Base-by-base conservation (phyloP, 2,888 invertebrate genomes). In the Athalia rosae region DNA sequence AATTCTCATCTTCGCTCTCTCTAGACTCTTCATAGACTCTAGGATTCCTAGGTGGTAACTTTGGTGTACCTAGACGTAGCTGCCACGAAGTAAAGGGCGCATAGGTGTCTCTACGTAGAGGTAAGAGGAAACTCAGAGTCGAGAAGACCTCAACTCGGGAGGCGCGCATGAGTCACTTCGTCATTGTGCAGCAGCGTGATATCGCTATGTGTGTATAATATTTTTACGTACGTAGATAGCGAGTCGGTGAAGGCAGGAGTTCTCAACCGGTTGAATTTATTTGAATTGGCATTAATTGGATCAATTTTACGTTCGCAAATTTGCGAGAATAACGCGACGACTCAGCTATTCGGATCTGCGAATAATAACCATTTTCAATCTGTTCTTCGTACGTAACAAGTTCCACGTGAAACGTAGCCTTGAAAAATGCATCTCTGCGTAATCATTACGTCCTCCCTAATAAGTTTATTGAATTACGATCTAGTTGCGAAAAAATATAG, bases 141-240 rank as follows among this genome's bases (percentile, higher is more conserved):
- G 7, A 28, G 41, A 61, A 41, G 15, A 62, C 28, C 9, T 9
- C 7, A 11, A 56, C 56, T 53, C 56, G 11, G 6, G 43, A 69
- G 45, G 43, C 11, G 71, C 43, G 71, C 53, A n/a, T 71, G 71
- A 71, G 71, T 71, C 71, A 71, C 71, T 71, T 58, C 58, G 71
- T 71, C 71, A 58, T 58, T 58, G 8, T 41, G 63, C 11, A 58
- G 11, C 15, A 28, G 7, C 43, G 9, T 45, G 71, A n/a, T 58
- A 13, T 58, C 58, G 43, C 45, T 28, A 56, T 43, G 69, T 45
- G 43, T 58, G 56, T n/a, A 13, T 7, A 4, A 15, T 41, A 63
- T 43, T 9, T 41, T 3, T 11, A 41, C 43, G 13, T 59, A 59
- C 3, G 11, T 11, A 7, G 59, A 59, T 11, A 59, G 59, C 43